phyloP scores from a whole-genome alignment of 2,888 invertebrate genomes.

The Phrixothrix hirtus region DNA sequence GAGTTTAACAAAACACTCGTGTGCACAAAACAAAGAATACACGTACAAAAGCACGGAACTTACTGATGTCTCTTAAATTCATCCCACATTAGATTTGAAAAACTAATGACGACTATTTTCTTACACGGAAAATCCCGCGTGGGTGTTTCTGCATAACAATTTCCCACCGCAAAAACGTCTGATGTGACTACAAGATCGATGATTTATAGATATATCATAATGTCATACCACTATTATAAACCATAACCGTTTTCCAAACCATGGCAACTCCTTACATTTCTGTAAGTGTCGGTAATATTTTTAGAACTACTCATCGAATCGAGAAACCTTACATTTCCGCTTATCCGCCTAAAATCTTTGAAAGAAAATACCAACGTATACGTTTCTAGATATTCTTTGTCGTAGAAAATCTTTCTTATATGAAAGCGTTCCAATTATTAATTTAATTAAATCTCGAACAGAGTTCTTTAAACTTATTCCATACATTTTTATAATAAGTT shows the following conservation, averaged over 20 bases:
- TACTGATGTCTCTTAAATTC: background rate
- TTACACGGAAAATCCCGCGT: conserved; percentile 18
- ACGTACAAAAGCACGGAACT: background rate
- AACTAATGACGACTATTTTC: conserved; percentile 4
- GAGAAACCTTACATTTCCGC: conserved; percentile 4
- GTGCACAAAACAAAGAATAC: conserved; percentile 5
- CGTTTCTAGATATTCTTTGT: background rate
- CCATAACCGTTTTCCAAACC: background rate
- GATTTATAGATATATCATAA: background rate
- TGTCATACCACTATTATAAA: background rate
- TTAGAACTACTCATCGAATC: conserved; percentile 3
- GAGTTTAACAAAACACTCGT: conserved; percentile 13
- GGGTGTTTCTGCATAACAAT: conserved; percentile 11
- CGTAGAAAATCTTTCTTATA: too few species aligned
- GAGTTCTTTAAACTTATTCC: too few species aligned
- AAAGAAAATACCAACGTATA: conserved; percentile 7
- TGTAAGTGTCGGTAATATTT: conserved; percentile 6
- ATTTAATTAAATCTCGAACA: too few species aligned
- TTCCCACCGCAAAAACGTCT: conserved; percentile 14
- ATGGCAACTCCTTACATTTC: conserved; percentile 3
- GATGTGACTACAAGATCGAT: conserved; percentile 1
- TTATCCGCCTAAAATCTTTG: conserved; percentile 5
- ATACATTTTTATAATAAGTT: background rate
- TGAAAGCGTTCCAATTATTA: too few species aligned
- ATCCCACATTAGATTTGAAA: too few species aligned